Evolutionary conservation across 2,113 vertebrate species (phyloP).

Genomic region (Xiphorhynchus elegans): DNA sequence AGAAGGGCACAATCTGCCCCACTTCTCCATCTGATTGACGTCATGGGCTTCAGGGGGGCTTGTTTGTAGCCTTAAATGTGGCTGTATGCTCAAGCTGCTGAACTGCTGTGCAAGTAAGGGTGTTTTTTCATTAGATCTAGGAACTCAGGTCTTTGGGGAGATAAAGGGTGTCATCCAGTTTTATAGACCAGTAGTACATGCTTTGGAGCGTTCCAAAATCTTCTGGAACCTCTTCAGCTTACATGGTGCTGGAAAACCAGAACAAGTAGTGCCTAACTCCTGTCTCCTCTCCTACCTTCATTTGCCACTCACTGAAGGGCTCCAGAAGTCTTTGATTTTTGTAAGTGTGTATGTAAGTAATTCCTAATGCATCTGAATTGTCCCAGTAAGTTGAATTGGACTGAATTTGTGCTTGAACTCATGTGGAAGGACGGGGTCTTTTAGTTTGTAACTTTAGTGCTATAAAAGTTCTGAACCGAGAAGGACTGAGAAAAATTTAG

Average conservation of each 20-base stretch:
- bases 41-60: not conserved
- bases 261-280: not conserved
- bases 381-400: not conserved
- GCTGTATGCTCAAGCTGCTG: not conserved
- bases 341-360: accelerated
- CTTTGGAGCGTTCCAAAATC: not conserved
- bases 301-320: not conserved
- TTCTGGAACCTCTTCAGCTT: not conserved
- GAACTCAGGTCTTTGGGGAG: not conserved
- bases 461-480: not conserved
- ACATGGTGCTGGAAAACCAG: not conserved
- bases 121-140: not conserved
- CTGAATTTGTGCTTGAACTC: not conserved
- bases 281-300: not conserved
- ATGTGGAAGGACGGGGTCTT: not conserved
- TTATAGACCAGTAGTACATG: not conserved
- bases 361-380: not conserved
- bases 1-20: not conserved
- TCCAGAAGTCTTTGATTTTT: not conserved
- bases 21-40: not conserved
- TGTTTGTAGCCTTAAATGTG: not conserved
- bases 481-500: not conserved
- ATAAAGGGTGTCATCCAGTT: not conserved
- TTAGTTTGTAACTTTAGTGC: not conserved
- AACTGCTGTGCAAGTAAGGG: not conserved